Evolutionary conservation across 2,113 vertebrate species (phyloP), one percentile per base, ranked within the genome.

Genomic region (Tupaia chinensis): DNA sequence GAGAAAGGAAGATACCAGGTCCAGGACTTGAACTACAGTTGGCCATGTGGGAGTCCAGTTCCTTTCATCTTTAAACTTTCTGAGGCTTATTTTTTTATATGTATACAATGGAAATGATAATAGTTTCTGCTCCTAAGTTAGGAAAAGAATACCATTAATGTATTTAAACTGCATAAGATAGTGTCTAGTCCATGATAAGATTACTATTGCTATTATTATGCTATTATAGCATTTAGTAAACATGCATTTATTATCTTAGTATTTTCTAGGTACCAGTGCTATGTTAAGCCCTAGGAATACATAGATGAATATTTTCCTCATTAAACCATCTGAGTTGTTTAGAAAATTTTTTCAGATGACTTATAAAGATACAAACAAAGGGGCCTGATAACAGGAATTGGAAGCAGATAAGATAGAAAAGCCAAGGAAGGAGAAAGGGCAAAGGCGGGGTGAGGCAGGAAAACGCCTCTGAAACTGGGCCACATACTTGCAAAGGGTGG

Each of bases 381-480:
- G 22, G 93, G 23, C 72, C 89, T 93, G 87, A 96, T 93, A 95
- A 94, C 89, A 98, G 96, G 97, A 93, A 95, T 89, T 78, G 69
- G 81, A 94, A 74, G 44, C 3, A 81, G 78, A 80, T 95, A 95
- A 70, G 74, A 76, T 20, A 81, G 93, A 86, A 87, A 93, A 81
- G 29, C 22, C 66, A 23, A 29, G 25, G 60, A 58, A 78, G 23
- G 58, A 60, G 78, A 69, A 80, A 60, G 69, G 69, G 68, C 54
- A 4, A n/a, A 70, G 3, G 13, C 7, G 1, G 53, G 44, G 44
- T 44, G 44, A 91, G 84, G 44, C 91, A 82, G 91, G 95, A 95
- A 94, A 83, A 44, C 32, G 9, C n/a, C 53, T 68, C 90, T 19
- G 8, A 76, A 90, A 83, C 56, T 19, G 7, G 80, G 66, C 87